Conservation (phyloP, 2,888 invertebrate genomes). For the Mythimna lalbum region DNA sequence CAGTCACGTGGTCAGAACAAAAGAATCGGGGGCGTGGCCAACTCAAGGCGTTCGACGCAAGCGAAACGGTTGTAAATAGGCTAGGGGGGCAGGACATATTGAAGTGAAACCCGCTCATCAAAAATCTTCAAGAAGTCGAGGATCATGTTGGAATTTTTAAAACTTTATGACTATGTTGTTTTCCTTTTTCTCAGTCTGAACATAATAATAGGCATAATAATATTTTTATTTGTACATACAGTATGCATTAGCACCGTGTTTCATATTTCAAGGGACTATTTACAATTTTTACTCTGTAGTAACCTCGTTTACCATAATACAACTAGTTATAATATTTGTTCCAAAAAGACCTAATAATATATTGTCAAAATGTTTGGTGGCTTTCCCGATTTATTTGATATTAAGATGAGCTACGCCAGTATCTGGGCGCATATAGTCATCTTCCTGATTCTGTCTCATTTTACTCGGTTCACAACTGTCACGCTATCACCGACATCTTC, state of each 20-base stretch:
- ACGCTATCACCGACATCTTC: no score
- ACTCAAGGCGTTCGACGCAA: no score
- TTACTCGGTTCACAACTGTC: no score
- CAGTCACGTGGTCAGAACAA: no score
- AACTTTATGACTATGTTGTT: neutral
- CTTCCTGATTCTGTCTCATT: no score
- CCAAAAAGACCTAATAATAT: constrained; percentile 13
- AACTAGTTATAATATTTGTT: constrained; percentile 24
- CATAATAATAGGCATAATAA: constrained; percentile 4
- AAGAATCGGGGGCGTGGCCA: no score
- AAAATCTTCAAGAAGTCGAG: neutral
- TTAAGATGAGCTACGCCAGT: neutral
- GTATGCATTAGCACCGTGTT: neutral
- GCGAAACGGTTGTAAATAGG: no score
- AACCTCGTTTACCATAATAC: constrained; percentile 14
- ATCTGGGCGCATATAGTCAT: neutral
- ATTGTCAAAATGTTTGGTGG: neutral
- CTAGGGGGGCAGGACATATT: no score
- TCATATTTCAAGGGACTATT: neutral
- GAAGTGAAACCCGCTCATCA: no score
- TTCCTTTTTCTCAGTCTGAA: neutral
- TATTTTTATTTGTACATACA: constrained; percentile 18
- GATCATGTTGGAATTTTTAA: neutral
- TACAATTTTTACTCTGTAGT: neutral
- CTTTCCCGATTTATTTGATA: constrained; percentile 19